Percentiles rank a stretch among this genome's conserved stretches.
Evolutionary conservation across 2,113 vertebrate species (phyloP).

Genomic region (Oreotragus oreotragus): DNA sequence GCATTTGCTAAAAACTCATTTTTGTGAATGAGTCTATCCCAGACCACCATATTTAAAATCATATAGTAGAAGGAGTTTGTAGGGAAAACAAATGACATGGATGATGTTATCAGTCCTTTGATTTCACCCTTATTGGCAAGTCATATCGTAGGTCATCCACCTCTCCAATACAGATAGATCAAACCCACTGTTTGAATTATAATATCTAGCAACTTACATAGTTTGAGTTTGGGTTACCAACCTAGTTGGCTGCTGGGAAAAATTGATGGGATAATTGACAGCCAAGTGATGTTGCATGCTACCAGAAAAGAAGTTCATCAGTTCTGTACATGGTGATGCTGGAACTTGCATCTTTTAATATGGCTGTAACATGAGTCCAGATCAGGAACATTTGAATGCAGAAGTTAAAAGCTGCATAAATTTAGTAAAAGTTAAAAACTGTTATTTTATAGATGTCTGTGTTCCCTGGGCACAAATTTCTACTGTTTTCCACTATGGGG

Average conservation of each 20-base stretch:
- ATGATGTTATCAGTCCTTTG: neutral
- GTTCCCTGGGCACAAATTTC: neutral
- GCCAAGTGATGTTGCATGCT: accelerated
- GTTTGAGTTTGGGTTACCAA: neutral
- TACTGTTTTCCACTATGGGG: neutral
- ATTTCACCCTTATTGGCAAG: neutral
- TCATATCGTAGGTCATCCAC: neutral
- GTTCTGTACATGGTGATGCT: no score
- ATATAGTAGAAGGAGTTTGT: neutral
- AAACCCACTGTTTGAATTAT: no score
- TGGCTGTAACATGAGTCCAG: neutral
- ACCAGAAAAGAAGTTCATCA: neutral
- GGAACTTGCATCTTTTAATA: neutral
- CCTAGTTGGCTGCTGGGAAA: neutral
- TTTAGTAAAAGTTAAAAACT: neutral
- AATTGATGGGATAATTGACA: neutral
- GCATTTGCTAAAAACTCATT: neutral
- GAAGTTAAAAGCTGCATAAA: neutral
- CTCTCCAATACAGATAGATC: neutral
- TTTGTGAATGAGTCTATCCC: neutral
- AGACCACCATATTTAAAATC: neutral
- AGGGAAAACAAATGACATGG: neutral
- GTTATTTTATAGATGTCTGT: neutral
- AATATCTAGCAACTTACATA: neutral
- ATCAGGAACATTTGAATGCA: neutral